Base-by-base conservation (phyloP, 2,113 vertebrate species). In the Coregonus clupeaformis region DNA sequence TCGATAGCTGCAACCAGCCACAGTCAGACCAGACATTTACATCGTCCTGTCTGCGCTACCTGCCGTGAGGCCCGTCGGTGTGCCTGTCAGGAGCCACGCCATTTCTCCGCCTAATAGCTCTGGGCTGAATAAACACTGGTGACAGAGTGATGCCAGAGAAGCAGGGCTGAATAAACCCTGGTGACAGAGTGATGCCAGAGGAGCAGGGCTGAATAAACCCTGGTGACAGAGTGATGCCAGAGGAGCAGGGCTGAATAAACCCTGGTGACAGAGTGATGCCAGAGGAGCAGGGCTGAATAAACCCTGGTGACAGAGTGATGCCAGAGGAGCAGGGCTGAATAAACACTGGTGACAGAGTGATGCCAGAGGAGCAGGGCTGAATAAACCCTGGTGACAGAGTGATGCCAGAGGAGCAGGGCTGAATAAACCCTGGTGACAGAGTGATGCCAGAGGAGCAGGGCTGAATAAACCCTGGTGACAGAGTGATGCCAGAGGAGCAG, bases 81-180 rank as follows among this genome's bases (percentile, higher is more conserved):
- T 11, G 66, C 80, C 86, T 90, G 80, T 87, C 78, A 89, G 77
- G 0, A 55, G 16, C 1, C 75, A 13, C 60, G 57, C 68, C 83
- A 90, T 90, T 89, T 85, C 87, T 80, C 89, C 0, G 0, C 71
- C 86, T 42, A 91, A 90, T 83, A 81, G 84, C 71, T 79, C 74
- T 75, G 84, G 77, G 79, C 83, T 89, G 90, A 92, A 93, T 92
- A 42, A 42, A 42, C 9, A 42, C 36, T 9, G 36, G 36, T 11
- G 36, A 42, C 36, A 42, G 36, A 42, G 36, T 42, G 36, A 42
- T 42, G 9, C 7, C 1, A 1, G 36, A 36, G 1, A 1, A 7
- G 36, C 32, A 36, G 32, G 32, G 7, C 36, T 42, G 36, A 92
- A 93, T 92, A 42, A 42, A 42, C 9, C 9, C 36, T 9, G 36